phyloP scores from a whole-genome alignment of 1,140 invertebrate species.

The Drosophila melanica region DNA sequence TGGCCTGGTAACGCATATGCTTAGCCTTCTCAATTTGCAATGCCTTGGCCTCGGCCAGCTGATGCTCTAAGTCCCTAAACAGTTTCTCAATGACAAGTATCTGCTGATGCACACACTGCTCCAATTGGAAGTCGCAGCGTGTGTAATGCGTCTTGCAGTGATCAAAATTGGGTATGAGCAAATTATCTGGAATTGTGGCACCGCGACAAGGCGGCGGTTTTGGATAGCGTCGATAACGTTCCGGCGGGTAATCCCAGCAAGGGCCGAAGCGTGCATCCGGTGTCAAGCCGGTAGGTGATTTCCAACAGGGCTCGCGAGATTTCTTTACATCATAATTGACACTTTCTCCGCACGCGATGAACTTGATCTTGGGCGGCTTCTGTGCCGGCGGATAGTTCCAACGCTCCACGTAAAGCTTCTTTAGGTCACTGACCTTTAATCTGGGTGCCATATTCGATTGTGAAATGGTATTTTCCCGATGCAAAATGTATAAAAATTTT shows the following conservation, averaged over 20 bases:
- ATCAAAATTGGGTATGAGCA: slow-evolving; percentile 47
- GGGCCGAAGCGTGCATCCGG: slow-evolving; percentile 40
- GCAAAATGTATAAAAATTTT: slow-evolving; percentile 12
- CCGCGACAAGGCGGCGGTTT: slow-evolving; percentile 58
- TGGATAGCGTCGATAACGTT: slow-evolving; percentile 51
- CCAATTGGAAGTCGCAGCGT: slow-evolving; percentile 49
- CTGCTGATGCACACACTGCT: slow-evolving; percentile 66
- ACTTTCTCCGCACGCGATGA: slow-evolving; percentile 34
- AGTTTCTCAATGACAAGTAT: slow-evolving; percentile 43
- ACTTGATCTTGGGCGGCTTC: slow-evolving; percentile 21
- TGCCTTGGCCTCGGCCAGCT: slow-evolving; percentile 28
- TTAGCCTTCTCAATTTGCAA: slow-evolving; percentile 51
- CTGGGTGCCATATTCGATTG: slow-evolving; percentile 18
- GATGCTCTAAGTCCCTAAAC: slow-evolving; percentile 10
- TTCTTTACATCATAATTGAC: slow-evolving; percentile 17
- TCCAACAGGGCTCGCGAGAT: slow-evolving; percentile 50
- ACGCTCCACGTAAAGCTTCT: slow-evolving; percentile 38
- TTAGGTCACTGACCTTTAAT: slow-evolving; percentile 31
- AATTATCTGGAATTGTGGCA: slow-evolving; percentile 20
- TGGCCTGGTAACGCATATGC: slow-evolving; percentile 62
- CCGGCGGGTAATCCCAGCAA: slow-evolving; percentile 68
- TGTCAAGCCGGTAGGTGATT: slow-evolving; percentile 24
- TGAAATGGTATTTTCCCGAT: background rate
- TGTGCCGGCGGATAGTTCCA: slow-evolving; percentile 55
- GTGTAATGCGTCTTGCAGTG: slow-evolving; percentile 56